These are phyloP conservation scores for Siniperca knerii DNA, from an alignment of 2,113 vertebrate genomes.

Conservation along the genomic window DNA sequence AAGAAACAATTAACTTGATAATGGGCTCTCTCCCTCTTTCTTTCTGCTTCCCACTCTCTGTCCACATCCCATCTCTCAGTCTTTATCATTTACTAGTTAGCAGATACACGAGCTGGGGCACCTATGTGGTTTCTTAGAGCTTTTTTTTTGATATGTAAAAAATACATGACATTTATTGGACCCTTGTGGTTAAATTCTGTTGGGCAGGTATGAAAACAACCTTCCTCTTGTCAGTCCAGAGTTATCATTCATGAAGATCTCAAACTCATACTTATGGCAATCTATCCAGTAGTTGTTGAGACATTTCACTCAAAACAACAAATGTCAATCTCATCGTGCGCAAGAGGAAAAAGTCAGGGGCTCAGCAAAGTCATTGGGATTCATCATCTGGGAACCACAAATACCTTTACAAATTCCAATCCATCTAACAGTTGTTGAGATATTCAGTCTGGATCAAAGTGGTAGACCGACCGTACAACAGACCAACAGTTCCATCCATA, in stretches of 20 bases:
- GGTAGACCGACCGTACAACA: background rate
- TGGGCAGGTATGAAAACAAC: background rate
- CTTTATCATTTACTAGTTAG: constrained; percentile 33
- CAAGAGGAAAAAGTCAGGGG: background rate
- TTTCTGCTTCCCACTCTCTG: constrained; percentile 6
- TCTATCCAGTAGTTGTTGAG: too few relatives aligned
- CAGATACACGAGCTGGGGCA: constrained; percentile 2
- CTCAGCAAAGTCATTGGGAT: background rate
- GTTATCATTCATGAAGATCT: constrained; percentile 1
- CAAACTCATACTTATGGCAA: background rate
- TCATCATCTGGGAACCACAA: background rate
- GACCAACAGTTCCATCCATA: background rate
- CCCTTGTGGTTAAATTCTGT: background rate
- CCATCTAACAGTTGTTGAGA: background rate
- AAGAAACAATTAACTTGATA: constrained; percentile 83
- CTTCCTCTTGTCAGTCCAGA: background rate
- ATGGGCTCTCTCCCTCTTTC: constrained; percentile 67
- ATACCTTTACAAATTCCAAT: background rate
- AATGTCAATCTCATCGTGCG: too few relatives aligned
- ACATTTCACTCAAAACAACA: too few relatives aligned
- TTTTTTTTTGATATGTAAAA: background rate
- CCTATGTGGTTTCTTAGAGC: background rate
- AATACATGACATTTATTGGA: background rate
- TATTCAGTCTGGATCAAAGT: background rate
- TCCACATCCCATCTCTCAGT: constrained; percentile 4